Conservation (phyloP, 2,888 invertebrate genomes). For the Tachina fera region DNA sequence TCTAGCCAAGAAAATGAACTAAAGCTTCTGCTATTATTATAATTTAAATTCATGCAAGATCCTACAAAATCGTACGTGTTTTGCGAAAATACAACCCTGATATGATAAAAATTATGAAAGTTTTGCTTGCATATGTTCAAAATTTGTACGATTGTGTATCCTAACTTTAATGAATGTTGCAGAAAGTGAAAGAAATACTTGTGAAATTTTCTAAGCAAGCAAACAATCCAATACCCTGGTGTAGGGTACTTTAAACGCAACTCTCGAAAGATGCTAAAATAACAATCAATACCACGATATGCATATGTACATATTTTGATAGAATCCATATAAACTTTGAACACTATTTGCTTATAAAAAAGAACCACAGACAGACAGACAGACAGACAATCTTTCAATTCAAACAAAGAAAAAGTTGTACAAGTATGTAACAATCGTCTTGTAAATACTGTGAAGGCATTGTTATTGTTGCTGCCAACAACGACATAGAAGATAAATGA, state of each 20-base stretch:
- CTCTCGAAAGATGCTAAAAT: conserved; percentile 6
- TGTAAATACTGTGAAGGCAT: conserved; percentile 41
- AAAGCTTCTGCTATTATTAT: too few species aligned
- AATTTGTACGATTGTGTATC: too few species aligned
- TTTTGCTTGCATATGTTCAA: too few species aligned
- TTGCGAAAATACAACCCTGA: too few species aligned
- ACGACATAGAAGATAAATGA: conserved; percentile 64
- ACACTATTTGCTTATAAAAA: conserved; percentile 13
- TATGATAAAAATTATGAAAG: too few species aligned
- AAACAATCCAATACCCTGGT: too few species aligned
- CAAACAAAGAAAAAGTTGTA: conserved; percentile 14
- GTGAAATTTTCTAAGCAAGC: too few species aligned
- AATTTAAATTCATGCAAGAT: too few species aligned
- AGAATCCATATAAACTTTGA: conserved; percentile 38
- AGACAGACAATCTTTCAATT: conserved; percentile 7
- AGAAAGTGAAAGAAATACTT: background rate
- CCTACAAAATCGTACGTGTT: too few species aligned
- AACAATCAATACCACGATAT: conserved; percentile 54
- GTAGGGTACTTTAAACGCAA: conserved; percentile 7
- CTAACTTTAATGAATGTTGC: too few species aligned
- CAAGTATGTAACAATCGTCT: conserved; percentile 44
- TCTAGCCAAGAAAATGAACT: too few species aligned
- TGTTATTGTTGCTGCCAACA: conserved; percentile 30
- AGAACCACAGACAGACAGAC: background rate
- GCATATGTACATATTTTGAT: conserved; percentile 14